Evolutionary conservation across 2,797 vertebrate genomes (phyloP).

Genomic region (Avahi laniger): DNA sequence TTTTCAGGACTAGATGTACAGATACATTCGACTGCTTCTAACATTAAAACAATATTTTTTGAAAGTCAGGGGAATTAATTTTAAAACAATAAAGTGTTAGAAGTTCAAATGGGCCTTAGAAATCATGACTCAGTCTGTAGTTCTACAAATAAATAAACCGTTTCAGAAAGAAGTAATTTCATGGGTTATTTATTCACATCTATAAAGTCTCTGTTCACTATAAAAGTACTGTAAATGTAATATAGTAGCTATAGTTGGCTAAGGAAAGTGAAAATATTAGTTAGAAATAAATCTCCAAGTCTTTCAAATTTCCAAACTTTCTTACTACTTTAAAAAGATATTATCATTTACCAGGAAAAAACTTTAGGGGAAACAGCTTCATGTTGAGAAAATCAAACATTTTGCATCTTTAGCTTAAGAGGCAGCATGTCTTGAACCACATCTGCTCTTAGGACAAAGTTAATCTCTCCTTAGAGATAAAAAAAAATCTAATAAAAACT

Average conservation of each 20-base stretch:
- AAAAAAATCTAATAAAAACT: constrained; percentile 14
- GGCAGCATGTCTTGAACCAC: not conserved
- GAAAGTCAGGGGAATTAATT: constrained; percentile 22
- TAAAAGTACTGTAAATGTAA: constrained; percentile 8
- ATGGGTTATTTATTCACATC: not conserved
- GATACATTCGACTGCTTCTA: not conserved
- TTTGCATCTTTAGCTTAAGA: constrained; percentile 4
- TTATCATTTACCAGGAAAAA: not conserved
- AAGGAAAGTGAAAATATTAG: constrained; percentile 13
- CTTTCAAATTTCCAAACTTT: not conserved
- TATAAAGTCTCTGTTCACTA: not conserved
- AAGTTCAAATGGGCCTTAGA: not conserved
- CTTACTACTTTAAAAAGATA: constrained; percentile 8
- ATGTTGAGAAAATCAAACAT: not conserved
- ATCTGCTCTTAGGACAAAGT: not conserved
- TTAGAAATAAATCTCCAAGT: not conserved
- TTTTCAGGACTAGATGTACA: constrained; percentile 13
- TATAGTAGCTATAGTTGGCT: not conserved
- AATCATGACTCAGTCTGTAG: constrained; percentile 16
- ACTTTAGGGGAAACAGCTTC: not conserved
- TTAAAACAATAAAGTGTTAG: not conserved
- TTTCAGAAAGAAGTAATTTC: constrained; percentile 32
- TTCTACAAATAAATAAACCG: not conserved
- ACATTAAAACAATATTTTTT: not conserved
- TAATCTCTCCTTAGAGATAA: constrained; percentile 2